These are phyloP conservation scores for Nyctibius grandis DNA, from an alignment of 2,797 vertebrate genomes.

Conservation along the genomic window DNA sequence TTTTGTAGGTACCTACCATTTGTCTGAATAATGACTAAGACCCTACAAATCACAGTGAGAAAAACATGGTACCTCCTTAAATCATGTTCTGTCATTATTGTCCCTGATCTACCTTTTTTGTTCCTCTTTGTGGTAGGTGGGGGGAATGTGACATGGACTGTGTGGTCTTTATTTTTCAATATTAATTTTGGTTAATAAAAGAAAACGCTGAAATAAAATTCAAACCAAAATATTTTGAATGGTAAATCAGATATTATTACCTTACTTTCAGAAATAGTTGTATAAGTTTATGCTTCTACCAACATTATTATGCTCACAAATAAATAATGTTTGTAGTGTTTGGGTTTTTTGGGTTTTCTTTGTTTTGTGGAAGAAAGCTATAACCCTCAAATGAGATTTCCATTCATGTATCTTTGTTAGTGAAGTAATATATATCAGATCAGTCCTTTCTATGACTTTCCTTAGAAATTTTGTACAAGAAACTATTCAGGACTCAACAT, in stretches of 20 bases:
- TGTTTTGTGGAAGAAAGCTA: not conserved
- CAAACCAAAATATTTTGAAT: not conserved
- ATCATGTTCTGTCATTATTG: not conserved
- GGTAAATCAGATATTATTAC: not conserved
- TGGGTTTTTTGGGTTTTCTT: not conserved
- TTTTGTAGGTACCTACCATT: not conserved
- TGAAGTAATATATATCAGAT: not conserved
- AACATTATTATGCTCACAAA: not conserved
- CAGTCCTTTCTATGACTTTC: not conserved
- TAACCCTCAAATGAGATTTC: not conserved
- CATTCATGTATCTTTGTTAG: not conserved
- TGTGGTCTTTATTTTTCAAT: not conserved
- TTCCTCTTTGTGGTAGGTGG: not conserved
- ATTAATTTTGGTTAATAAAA: not conserved
- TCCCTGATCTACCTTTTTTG: not conserved
- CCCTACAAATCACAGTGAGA: not conserved
- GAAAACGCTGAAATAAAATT: not conserved
- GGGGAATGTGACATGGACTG: not conserved
- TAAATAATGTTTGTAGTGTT: rapidly evolving
- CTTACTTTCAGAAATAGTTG: not conserved
- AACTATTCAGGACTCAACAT: not conserved
- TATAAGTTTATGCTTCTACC: not conserved
- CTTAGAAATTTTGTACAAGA: not conserved
- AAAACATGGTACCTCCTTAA: not conserved
- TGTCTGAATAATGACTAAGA: not conserved